A percentile compares a stretch with the other conserved stretches of the same genome.
phyloP scores from a whole-genome alignment of 2,888 invertebrate genomes.

The Troides oblongomaculatus region DNA sequence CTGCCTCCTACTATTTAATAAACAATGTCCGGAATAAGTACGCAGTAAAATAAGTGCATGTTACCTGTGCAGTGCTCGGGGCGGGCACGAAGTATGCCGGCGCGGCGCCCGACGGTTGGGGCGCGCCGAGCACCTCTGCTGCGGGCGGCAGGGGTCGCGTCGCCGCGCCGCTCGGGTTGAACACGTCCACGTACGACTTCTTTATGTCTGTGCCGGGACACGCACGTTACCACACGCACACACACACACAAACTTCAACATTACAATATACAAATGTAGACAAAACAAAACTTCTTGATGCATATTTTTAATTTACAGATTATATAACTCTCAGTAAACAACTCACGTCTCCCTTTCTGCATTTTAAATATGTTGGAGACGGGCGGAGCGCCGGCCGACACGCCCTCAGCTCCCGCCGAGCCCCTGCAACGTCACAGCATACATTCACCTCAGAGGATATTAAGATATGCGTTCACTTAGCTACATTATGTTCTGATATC shows the following conservation, averaged over 20 bases:
- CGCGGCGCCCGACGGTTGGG: slow-evolving; percentile 44
- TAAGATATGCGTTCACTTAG: background rate
- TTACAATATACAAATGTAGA: too few relatives aligned
- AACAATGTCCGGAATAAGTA: too few relatives aligned
- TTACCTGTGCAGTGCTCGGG: slow-evolving; percentile 35
- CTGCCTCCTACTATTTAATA: too few relatives aligned
- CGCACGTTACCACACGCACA: too few relatives aligned
- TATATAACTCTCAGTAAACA: background rate
- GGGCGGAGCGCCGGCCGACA: slow-evolving; percentile 37
- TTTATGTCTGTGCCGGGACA: slow-evolving; percentile 82
- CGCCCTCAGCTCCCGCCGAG: slow-evolving; percentile 40
- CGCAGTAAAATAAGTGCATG: too few relatives aligned
- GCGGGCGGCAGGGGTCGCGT: slow-evolving; percentile 57
- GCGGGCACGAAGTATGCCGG: slow-evolving; percentile 46
- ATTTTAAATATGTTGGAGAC: slow-evolving; percentile 88
- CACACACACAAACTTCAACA: too few relatives aligned
- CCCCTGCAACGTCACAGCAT: too few relatives aligned
- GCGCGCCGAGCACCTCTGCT: slow-evolving; percentile 37
- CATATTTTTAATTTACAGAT: too few relatives aligned
- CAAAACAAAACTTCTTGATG: too few relatives aligned
- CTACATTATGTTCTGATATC: background rate
- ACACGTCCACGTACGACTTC: slow-evolving; percentile 94
- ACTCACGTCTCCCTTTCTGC: slow-evolving; percentile 87
- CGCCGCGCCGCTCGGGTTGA: slow-evolving; percentile 84
- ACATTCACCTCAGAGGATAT: background rate